These are phyloP conservation scores for Drosophila formosana DNA, from an alignment of 2,888 invertebrate genomes.

Conservation along the genomic window DNA sequence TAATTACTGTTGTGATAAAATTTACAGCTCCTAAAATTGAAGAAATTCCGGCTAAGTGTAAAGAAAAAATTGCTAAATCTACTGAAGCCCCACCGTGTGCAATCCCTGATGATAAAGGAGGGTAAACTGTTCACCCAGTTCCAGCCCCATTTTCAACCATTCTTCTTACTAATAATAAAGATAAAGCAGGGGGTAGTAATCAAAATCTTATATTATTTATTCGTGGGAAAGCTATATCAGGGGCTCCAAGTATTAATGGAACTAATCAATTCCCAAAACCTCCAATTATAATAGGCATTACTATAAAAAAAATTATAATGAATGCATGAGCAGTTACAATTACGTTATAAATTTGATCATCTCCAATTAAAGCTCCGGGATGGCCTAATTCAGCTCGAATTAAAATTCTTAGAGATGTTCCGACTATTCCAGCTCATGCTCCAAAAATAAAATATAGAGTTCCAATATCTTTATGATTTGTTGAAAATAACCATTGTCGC, in stretches of 20 bases:
- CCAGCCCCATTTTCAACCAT: too few species aligned
- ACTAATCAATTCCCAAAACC: too few species aligned
- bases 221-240: too few species aligned
- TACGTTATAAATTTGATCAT: constrained; percentile 92
- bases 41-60: too few species aligned
- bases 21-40: constrained; percentile 91
- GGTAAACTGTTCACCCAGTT: too few species aligned
- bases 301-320: constrained; percentile 93
- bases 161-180: too few species aligned
- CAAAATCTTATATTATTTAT: too few species aligned
- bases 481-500: constrained; percentile 89
- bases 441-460: constrained; percentile 90
- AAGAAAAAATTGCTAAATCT: too few species aligned
- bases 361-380: constrained; percentile 89
- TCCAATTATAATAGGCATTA: constrained; percentile 85
- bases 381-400: constrained; percentile 56
- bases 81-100: too few species aligned
- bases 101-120: too few species aligned
- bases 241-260: too few species aligned
- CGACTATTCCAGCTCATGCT: constrained; percentile 88
- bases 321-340: constrained; percentile 91
- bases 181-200: too few species aligned
- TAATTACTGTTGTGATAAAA: constrained; percentile 91
- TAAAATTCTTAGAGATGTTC: constrained; percentile 58
- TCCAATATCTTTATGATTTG: constrained; percentile 92